Evolutionary conservation across 2,797 vertebrate genomes (phyloP), one percentile per base, ranked within the genome.

Genomic region (Hoplostethus mediterraneus): DNA sequence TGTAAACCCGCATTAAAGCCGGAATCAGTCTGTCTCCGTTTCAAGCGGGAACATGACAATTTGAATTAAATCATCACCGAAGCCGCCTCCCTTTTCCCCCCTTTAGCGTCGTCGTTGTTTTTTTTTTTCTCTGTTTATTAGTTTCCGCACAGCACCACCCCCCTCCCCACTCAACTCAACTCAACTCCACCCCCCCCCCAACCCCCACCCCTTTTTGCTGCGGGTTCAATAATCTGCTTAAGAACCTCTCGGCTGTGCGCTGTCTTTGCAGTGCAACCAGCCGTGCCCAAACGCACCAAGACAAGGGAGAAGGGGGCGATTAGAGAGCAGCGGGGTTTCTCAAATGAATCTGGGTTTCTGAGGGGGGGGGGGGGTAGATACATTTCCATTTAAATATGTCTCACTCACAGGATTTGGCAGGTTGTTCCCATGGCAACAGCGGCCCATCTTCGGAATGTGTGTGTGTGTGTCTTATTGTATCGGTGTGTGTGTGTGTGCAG

Each of bases 331-430:
- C 75, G 25, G 75, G 75, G 67, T 38, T 71, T 76, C 80, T 88
- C 81, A 88, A 90, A 90, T 86, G 64, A 90, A 88, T 89, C 83
- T 83, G 85, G 83, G 89, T 90, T 86, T 81, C 71, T 72, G 10
- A 30, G 14, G 28, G 54, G 36, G 38, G 28, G 54, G 36, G 38
- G 2, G 67, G 62, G 60, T 63, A 67, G 76, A 83, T 70, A 87
- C 77, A 93, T 93, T 92, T 91, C 84, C 88, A 92, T 94, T 90
- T 91, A 90, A 94, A 92, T 91, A 94, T 62, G 25, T 92, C 90
- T 94, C 84, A 92, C 86, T 92, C 86, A 59, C 79, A 82, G 82
- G 90, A 90, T 92, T 91, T 92, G 87, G 82, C 90, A 90, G 90
- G 83, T 88, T 87, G 93, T 93, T 93, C 67, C 90, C 88, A 91